Base-by-base conservation (phyloP, 2,113 vertebrate species). In the Barbus barbus region DNA sequence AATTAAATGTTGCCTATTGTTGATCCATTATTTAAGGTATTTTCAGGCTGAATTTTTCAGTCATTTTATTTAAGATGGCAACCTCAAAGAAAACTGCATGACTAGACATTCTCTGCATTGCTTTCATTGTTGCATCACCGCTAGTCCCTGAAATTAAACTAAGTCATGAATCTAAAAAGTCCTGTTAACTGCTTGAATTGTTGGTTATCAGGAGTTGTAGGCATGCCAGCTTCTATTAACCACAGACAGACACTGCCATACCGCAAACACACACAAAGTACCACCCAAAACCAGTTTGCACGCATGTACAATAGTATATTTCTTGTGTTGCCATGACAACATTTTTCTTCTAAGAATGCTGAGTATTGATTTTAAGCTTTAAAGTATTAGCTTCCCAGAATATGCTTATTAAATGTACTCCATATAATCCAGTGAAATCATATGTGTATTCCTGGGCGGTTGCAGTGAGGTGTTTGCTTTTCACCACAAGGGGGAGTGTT, bases 401-500 rank as follows among this genome's bases (percentile, higher is more conserved):
- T 41, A 53, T 67, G 44, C 73, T 84, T 38, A 78, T 78, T 65
- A 78, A 56, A 77, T 69, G 28, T 26, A 51, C 51, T 78, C 46
- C 31, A 63, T 75, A 61, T 75, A 83, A 77, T 78, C 82, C 82
- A 44, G 44, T 5, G 46, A 38, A 53, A 69, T 92, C 90, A 91
- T 89, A 91, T 90, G 90, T 93, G 90, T 92, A 91, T 92, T 92
- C 93, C 90, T 89, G 91, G 88, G 48, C 31, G 48, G 75, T 71
- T 71, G 31, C 33, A 69, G 31, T 69, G 65, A 69, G 31, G 20
- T 69, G 65, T 77, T 31, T 36, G 51, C 48, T 58, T 18, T 36
- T 88, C 75, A 87, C 93, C 94, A 93, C 91, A 88, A 93, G 94
- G 89, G 93, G 94, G 93, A 90, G 93, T 90, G 86, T 31, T 58